Percentiles rank a stretch among this genome's conserved stretches.
Evolutionary conservation across 2,113 vertebrate species (phyloP).

Genomic region (Gnathonemus longibarbis): DNA sequence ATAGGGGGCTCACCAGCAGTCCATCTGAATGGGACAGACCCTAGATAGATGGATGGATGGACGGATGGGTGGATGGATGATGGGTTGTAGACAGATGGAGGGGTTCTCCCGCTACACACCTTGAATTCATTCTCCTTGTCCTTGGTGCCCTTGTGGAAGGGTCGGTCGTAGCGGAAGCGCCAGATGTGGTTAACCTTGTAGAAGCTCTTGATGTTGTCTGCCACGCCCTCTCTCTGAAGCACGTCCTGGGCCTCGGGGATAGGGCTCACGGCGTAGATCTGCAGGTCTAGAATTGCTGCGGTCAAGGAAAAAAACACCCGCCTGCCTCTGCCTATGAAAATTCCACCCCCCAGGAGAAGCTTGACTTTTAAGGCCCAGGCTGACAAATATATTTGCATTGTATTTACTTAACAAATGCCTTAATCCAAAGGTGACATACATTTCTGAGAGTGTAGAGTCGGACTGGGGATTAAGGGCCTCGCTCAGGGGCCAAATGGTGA

Average conservation of each 20-base stretch:
- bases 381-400: neutral
- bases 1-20: neutral
- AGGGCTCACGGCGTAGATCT: constrained; percentile 95
- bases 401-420: neutral
- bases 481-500: neutral
- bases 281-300: constrained; percentile 69
- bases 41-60: neutral
- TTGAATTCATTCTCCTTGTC: constrained; percentile 99
- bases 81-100: neutral
- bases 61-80: too few species aligned
- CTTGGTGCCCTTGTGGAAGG: constrained; percentile 95
- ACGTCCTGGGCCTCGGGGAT: constrained; percentile 96
- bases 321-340: neutral
- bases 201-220: constrained; percentile 97
- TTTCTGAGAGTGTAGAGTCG: neutral
- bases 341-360: neutral
- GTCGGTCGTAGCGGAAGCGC: constrained; percentile 92
- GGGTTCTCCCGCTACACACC: constrained; percentile 53
- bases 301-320: constrained; percentile 59
- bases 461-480: neutral
- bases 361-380: neutral
- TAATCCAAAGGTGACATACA: neutral
- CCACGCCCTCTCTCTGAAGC: constrained; percentile 88
- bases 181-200: constrained; percentile 99
- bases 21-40: neutral